Evolutionary conservation across 1,140 invertebrate species (phyloP).

Genomic region (Monomorium pharaonis): DNA sequence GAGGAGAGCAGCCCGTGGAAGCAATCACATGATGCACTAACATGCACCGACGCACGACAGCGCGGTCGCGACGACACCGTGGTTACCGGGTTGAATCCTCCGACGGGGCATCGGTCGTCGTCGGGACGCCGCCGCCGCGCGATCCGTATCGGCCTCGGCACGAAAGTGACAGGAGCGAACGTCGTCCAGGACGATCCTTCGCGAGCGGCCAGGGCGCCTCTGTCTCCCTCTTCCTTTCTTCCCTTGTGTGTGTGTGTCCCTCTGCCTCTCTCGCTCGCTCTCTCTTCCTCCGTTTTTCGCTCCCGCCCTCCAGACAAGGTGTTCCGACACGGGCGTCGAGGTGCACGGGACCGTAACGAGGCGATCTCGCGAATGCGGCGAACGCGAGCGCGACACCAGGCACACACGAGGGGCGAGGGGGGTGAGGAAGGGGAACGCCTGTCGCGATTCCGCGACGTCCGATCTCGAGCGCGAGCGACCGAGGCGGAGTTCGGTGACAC

Average conservation of each 20-base stretch:
- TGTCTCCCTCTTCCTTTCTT: background rate
- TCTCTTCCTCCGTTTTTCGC: background rate
- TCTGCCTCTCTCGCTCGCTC: background rate
- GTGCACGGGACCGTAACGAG: constrained; percentile 24
- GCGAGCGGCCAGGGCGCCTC: constrained; percentile 42
- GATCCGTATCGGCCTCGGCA: constrained; percentile 23
- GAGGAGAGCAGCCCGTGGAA: constrained; percentile 20
- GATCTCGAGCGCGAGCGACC: background rate
- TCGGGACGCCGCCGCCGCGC: constrained; percentile 36
- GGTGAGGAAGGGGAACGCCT: background rate
- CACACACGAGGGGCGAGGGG: background rate
- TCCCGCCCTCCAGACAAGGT: constrained; percentile 27
- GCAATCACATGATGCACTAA: constrained; percentile 77
- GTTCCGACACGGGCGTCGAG: constrained; percentile 10
- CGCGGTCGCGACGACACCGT: constrained; percentile 1
- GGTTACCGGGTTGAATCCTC: constrained; percentile 21
- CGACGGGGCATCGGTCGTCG: constrained; percentile 49
- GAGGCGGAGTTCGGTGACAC: constrained; percentile 16
- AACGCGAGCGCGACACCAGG: background rate
- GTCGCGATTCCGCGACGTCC: constrained; percentile 3
- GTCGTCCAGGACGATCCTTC: constrained; percentile 32
- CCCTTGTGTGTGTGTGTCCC: background rate
- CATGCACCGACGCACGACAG: constrained; percentile 15
- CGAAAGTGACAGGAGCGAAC: constrained; percentile 42
- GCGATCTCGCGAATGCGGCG: background rate